Percentiles rank a stretch among this genome's conserved stretches.
Evolutionary conservation across 2,797 vertebrate genomes (phyloP).

Genomic region (Choloepus didactylus): DNA sequence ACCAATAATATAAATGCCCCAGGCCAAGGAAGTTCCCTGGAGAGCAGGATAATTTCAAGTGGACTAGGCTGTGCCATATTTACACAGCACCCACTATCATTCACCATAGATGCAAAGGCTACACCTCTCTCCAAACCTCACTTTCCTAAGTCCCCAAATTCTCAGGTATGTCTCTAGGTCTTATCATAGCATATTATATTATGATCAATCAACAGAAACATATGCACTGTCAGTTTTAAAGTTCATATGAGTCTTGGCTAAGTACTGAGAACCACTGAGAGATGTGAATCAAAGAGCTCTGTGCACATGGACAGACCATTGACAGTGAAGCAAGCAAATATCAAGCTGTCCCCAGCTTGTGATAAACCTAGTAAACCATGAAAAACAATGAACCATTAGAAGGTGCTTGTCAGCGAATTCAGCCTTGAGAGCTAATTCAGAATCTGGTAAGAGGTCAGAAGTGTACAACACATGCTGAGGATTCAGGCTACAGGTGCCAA

Average conservation of each 20-base stretch:
- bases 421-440: constrained; percentile 46
- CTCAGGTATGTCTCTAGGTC: neutral
- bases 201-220: neutral
- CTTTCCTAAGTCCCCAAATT: neutral
- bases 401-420: constrained; percentile 17
- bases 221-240: neutral
- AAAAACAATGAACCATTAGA: constrained; percentile 56
- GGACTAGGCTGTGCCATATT: neutral
- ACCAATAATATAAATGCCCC: constrained; percentile 68
- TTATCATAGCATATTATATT: neutral
- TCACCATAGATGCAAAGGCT: neutral
- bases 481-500: neutral
- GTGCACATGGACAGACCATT: neutral
- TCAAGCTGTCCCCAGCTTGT: constrained; percentile 32
- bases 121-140: neutral
- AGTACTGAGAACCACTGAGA: neutral
- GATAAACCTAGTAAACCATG: constrained; percentile 65
- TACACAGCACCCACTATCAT: neutral
- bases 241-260: neutral
- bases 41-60: constrained; percentile 28
- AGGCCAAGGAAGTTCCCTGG: constrained; percentile 67
- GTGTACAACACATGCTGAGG: neutral
- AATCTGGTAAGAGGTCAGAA: constrained; percentile 47
- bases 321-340: constrained; percentile 65
- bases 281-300: neutral